These are phyloP conservation scores for Cettia cetti DNA, from an alignment of 2,113 vertebrate genomes.

Conservation along the genomic window DNA sequence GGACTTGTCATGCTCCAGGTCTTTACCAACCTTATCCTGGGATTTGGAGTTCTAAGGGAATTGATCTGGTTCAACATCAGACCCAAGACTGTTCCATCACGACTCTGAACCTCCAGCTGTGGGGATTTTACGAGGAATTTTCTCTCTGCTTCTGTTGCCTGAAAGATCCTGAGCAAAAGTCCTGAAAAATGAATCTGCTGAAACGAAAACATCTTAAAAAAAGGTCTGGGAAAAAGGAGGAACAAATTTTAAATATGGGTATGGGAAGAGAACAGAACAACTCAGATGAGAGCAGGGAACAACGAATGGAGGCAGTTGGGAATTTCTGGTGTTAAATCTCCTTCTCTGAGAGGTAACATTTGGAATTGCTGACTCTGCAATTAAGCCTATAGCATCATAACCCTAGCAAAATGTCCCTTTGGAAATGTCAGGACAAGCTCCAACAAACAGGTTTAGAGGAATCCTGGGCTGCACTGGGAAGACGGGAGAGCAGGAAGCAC, in stretches of 20 bases:
- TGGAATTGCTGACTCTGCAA: conserved; percentile 9
- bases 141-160: background rate
- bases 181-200: background rate
- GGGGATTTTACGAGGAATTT: background rate
- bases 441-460: background rate
- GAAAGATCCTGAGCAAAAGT: background rate
- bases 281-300: background rate
- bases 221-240: background rate
- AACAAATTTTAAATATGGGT: background rate
- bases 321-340: background rate
- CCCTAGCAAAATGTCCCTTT: background rate
- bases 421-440: background rate
- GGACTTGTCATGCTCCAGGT: accelerated
- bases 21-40: background rate
- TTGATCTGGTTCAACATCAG: background rate
- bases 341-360: background rate
- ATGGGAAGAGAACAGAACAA: background rate
- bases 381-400: background rate
- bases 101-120: background rate
- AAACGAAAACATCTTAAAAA: background rate
- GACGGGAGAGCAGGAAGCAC: background rate
- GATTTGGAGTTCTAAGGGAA: background rate
- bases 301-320: background rate
- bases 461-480: background rate
- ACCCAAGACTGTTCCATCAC: background rate